Evolutionary conservation across 1,140 invertebrate species (phyloP), one percentile per base, ranked within the genome.

Genomic region (Myzus persicae): DNA sequence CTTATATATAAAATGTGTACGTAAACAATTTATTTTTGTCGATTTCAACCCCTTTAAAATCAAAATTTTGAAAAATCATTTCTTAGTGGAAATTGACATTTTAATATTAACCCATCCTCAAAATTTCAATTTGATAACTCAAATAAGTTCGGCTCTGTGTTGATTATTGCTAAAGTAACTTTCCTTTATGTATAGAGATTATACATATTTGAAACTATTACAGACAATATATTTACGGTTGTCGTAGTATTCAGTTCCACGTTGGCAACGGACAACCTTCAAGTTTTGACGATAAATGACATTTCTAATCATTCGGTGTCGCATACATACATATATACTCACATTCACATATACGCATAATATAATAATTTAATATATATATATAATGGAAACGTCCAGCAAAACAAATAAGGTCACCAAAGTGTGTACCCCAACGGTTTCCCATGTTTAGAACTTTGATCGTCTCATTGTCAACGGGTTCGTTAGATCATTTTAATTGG

Each of bases 381-480:
- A 84, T 40, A 40, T 38, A 40, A 40, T 84, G 26, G 82, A 31
- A 38, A 40, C 38, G 82, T 40, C 59, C 31, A 76, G 31, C 14
- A 76, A 84, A 90, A 38, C 46, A 90, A 90, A 51, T 90, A 90
- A 90, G 88, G 88, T 90, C 89, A 67, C 48, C 54, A 90, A 51
- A 67, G 48, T 59, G 89, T 67, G 36, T 40, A 40, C 89, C 54
- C 89, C 89, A 67, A 90, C 24, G 48, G 89, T 90, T 59, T 90
- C 89, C 88, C 89, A 40, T 67, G 89, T 90, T 90, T 90, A 67
- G 89, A 90, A 90, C 84, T 85, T 44, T 76, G 38, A 20, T 67
- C n/a, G 89, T 90, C 54, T 90, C 89, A 90, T 90, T 90, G 89
- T 90, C 89, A 59, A 90, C 89, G 36, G 89, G 89, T 90, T 67